Conservation (phyloP, 2,113 vertebrate species). For the Piprites chloris region DNA sequence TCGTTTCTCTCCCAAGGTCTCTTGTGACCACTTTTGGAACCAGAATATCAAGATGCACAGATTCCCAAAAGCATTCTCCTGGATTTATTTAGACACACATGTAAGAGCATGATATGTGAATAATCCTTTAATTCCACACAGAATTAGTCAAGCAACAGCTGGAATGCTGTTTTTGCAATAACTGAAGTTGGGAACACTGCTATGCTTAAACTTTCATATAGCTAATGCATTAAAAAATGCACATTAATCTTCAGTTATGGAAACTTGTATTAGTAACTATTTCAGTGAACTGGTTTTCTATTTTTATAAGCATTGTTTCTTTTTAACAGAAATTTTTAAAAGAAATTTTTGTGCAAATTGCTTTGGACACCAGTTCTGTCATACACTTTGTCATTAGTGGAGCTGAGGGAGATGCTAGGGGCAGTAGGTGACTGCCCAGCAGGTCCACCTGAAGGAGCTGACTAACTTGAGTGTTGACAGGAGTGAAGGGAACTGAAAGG, state of each 20-base stretch:
- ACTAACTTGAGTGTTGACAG: neutral
- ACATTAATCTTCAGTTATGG: neutral
- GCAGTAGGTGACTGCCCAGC: neutral
- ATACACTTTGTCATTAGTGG: neutral
- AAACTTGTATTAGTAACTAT: neutral
- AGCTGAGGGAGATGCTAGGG: neutral
- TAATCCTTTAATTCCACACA: neutral
- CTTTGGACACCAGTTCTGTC: neutral
- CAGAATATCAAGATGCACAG: neutral
- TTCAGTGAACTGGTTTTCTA: neutral
- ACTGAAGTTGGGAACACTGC: neutral
- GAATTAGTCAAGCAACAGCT: neutral
- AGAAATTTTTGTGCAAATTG: neutral
- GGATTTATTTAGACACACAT: neutral
- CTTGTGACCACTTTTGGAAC: neutral
- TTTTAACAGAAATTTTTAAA: neutral
- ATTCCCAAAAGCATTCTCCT: neutral
- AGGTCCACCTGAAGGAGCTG: neutral
- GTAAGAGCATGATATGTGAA: neutral
- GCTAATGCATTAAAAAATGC: neutral
- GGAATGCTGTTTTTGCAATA: neutral
- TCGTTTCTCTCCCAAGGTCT: neutral
- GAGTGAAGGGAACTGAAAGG: neutral
- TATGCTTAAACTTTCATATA: neutral
- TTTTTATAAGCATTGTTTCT: neutral